Conservation (phyloP, 2,113 vertebrate genomes). For the Larimichthys polyactis region DNA sequence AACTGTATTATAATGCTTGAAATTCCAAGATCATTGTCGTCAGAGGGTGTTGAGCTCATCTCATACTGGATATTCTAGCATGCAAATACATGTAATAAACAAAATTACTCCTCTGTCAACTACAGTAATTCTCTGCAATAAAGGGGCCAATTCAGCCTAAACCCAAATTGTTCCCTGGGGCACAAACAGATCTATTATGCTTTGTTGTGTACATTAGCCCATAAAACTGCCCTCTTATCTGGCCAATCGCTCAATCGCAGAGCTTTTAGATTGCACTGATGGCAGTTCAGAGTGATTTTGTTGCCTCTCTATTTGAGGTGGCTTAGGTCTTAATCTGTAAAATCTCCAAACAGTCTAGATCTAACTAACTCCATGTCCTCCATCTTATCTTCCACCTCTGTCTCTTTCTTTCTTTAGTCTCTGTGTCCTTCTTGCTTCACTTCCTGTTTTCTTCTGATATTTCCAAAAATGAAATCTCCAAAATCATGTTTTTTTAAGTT, state of each 20-base stretch:
- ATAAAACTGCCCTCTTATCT: constrained; percentile 36
- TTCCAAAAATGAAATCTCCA: not conserved
- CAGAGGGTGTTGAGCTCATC: not conserved
- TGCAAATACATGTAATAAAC: not conserved
- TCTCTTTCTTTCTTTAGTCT: constrained; percentile 7
- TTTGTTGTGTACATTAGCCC: constrained; percentile 11
- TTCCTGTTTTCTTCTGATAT: constrained; percentile 16
- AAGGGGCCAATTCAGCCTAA: constrained; percentile 3
- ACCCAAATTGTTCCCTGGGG: constrained; percentile 8
- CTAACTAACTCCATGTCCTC: constrained; percentile 14
- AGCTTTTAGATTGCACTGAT: constrained; percentile 41
- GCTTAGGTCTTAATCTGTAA: constrained; percentile 40
- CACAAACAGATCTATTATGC: constrained; percentile 19
- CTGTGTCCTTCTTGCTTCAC: constrained; percentile 8
- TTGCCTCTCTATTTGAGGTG: constrained; percentile 26
- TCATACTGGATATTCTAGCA: not conserved
- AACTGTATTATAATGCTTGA: not conserved
- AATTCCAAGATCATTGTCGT: not conserved
- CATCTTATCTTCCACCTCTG: constrained; percentile 21
- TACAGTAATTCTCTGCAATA: constrained; percentile 9
- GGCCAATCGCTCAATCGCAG: constrained; percentile 21
- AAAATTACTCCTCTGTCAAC: not conserved
- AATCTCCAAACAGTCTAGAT: constrained; percentile 51
- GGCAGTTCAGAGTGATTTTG: constrained; percentile 20
- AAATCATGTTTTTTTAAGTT: constrained; percentile 9